Conservation (phyloP, 2,797 vertebrate species). For the Channa striata region DNA sequence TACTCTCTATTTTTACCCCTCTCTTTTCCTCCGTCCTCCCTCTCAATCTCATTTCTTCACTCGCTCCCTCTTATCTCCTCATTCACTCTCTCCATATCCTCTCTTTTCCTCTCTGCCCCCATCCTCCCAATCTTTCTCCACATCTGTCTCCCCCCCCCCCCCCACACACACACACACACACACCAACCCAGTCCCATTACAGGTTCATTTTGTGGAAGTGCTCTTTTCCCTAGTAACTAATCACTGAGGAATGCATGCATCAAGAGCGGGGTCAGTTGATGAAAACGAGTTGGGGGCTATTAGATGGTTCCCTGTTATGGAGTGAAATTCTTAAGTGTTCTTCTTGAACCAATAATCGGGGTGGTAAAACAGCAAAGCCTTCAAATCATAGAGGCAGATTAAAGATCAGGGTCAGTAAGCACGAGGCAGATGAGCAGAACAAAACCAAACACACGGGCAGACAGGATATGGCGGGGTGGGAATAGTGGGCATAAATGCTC, state of each 20-base stretch:
- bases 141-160: neutral
- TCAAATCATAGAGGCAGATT: conserved; percentile 40
- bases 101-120: conserved; percentile 8
- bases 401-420: conserved; percentile 31
- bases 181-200: conserved; percentile 34
- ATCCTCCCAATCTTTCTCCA: neutral
- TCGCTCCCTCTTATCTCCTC: conserved; percentile 9
- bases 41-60: conserved; percentile 50
- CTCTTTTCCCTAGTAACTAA: conserved; percentile 46
- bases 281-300: conserved; percentile 23
- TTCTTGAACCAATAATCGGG: conserved; percentile 37
- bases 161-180: too few species aligned
- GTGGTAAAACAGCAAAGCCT: conserved; percentile 24
- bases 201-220: conserved; percentile 48
- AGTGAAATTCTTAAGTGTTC: conserved; percentile 30
- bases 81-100: conserved; percentile 3
- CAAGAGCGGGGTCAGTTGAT: conserved; percentile 18
- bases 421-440: conserved; percentile 29
- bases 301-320: conserved; percentile 5
- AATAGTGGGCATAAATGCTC: neutral
- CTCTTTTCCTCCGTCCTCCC: conserved; percentile 38
- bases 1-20: conserved; percentile 78
- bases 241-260: conserved; percentile 41
- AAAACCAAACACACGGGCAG: conserved; percentile 15
- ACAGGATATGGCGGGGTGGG: neutral